Evolutionary conservation across 1,140 invertebrate genomes (phyloP), one percentile per base, ranked within the genome.

Genomic region (Eumeta japonica): DNA sequence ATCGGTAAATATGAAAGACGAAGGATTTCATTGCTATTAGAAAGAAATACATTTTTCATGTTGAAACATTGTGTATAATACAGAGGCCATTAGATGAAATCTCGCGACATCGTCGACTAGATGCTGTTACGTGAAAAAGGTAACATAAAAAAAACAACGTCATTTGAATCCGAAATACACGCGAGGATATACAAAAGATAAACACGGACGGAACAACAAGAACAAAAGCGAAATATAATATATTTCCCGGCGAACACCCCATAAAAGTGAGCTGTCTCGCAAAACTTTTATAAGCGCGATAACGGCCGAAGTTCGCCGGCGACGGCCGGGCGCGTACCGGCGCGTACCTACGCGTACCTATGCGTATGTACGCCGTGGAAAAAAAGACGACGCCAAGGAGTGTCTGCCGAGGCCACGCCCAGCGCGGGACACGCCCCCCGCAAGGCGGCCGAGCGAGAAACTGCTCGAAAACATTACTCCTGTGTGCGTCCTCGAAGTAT

Each of bases 271-370:
- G 68, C 64, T 59, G 66, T 67, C 66, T 66, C 60, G 58, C 61
- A 61, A n/a, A 62, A 70, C 55, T 74, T 38, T 74, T 74, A 71
- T 74, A 74, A 74, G 65, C 55, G 66, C 64, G 70, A 74, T 74
- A 74, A 74, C 66, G 66, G 55, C 66, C 53, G 43, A 74, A 74
- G 62, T 74, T 73, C 62, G 65, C 58, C 65, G 44, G 50, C n/a
- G n/a, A n/a, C n/a, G n/a, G n/a, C n/a, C n/a, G n/a, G n/a, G n/a
- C n/a, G n/a, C n/a, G n/a, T n/a, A n/a, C n/a, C n/a, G n/a, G n/a
- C n/a, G n/a, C n/a, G n/a, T n/a, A n/a, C n/a, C n/a, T n/a, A n/a
- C n/a, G 20, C n/a, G 20, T 24, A 24, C 20, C n/a, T n/a, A n/a
- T n/a, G n/a, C n/a, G n/a, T 73, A 68, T 62, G 62, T 64, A 70